Evolutionary conservation across 2,113 vertebrate species (phyloP), one percentile per base, ranked within the genome.

Genomic region (Tachysurus vachellii): DNA sequence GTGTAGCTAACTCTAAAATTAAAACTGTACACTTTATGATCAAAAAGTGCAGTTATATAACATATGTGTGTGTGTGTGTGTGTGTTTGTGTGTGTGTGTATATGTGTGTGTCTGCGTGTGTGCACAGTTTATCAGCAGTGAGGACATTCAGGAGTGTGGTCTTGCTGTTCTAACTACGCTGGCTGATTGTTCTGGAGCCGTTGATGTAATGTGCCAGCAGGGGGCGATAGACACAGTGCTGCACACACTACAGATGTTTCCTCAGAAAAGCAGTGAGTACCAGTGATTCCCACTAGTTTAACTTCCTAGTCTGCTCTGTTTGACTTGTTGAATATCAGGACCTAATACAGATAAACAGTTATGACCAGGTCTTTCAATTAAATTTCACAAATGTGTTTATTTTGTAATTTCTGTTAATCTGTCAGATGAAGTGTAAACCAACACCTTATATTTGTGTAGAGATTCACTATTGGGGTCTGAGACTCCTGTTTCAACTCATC

Each of bases 181-280:
- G 89, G 92, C 93, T 47, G 96, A 95, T 90, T 96, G 96, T 91
- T 96, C 95, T 0, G 97, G 96, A 83, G 96, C 96, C 0, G 91
- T 96, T 90, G 96, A 97, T 88, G 91, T 97, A 42, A 95, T 99
- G 89, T 96, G 95, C 81, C 95, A 96, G 77, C 96, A 97, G 91
- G 98, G 97, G 83, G 96, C 97, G 47, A 92, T 97, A 82, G 98
- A 98, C 90, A 97, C 96, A 0, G 94, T 96, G 31, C 95, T 99
- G 44, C 98, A 98, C 31, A 96, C 96, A 2, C 92, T 99, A 0
- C 97, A 99, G 92, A 97, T 98, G 97, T 99, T 97, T 92, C 97
- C 97, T 16, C 92, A 92, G 2, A 94, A 97, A 12, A 95, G 95
- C 96, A 97, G 98, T 99, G 90, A 83, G 89, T 87, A 1, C 59